A percentile compares a stretch with the other conserved stretches of the same genome.
phyloP scores from a whole-genome alignment of 2,113 vertebrate species.

The Neogale vison region DNA sequence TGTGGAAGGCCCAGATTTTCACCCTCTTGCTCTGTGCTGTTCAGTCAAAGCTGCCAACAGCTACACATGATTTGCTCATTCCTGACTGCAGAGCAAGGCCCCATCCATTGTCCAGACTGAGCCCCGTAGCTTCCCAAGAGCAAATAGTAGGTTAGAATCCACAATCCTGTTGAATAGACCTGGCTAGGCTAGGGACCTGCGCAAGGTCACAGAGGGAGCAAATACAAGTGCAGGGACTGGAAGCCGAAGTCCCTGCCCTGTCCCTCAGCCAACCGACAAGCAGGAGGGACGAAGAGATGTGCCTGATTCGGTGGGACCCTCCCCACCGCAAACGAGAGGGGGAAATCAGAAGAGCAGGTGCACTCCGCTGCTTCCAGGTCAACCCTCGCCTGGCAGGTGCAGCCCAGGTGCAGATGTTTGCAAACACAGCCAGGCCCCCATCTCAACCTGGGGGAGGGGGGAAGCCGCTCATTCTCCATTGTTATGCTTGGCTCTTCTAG shows the following conservation, averaged over 20 bases:
- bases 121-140: not conserved
- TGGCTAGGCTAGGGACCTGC: not conserved
- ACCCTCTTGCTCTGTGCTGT: not conserved
- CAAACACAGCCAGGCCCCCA: slow-evolving; percentile 41
- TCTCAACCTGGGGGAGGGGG: not conserved
- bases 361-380: slow-evolving; percentile 29
- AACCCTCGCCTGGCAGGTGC: slow-evolving; percentile 62
- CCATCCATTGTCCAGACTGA: not conserved
- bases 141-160: not conserved
- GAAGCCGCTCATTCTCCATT: not conserved
- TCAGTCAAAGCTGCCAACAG: not conserved
- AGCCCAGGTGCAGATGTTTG: slow-evolving; percentile 73
- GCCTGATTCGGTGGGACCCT: not conserved
- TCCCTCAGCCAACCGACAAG: not conserved
- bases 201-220: not conserved
- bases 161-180: not conserved
- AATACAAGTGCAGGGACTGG: not conserved
- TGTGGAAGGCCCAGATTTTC: not conserved
- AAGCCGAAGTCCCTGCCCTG: not conserved
- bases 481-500: slow-evolving; percentile 60
- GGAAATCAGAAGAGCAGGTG: slow-evolving; percentile 62
- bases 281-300: not conserved
- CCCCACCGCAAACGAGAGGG: not conserved
- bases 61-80: not conserved
- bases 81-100: not conserved